phyloP scores from a whole-genome alignment of 2,113 vertebrate species.

The Ctenomys sociabilis region DNA sequence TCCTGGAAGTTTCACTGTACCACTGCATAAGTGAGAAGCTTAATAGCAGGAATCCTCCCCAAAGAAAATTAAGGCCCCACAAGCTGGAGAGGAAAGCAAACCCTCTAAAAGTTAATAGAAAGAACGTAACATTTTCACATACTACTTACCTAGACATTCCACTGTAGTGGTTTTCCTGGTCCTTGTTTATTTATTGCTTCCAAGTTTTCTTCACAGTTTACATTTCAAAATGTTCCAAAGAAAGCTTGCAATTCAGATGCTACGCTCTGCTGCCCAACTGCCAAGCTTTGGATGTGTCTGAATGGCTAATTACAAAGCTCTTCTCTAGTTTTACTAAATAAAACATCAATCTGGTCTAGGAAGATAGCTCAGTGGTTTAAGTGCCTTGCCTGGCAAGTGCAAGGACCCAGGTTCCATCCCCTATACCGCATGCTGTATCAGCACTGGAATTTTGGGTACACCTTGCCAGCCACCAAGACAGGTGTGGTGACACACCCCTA shows the following conservation, averaged over 20 bases:
- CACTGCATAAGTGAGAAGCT: background rate
- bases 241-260: slow-evolving; percentile 6
- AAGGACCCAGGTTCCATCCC: too few relatives aligned
- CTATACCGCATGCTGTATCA: too few relatives aligned
- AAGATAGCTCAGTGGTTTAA: too few relatives aligned
- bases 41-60: background rate
- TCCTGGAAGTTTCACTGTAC: background rate
- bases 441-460: too few relatives aligned
- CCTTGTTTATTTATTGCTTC: background rate
- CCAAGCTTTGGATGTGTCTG: background rate
- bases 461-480: too few relatives aligned
- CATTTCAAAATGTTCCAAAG: slow-evolving; percentile 44
- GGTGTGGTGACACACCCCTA: too few relatives aligned
- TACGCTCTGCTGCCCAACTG: background rate
- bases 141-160: slow-evolving; percentile 8
- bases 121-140: slow-evolving; percentile 15
- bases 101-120: background rate
- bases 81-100: background rate
- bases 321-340: slow-evolving; percentile 35
- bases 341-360: background rate
- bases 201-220: slow-evolving; percentile 33
- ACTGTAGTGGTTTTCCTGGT: background rate
- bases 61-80: slow-evolving; percentile 1
- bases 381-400: too few relatives aligned
- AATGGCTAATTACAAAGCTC: slow-evolving; percentile 45